A percentile compares a stretch with the other conserved stretches of the same genome.
Evolutionary conservation across 2,113 vertebrate species (phyloP).

Genomic region (Chlamydotis undulata): DNA sequence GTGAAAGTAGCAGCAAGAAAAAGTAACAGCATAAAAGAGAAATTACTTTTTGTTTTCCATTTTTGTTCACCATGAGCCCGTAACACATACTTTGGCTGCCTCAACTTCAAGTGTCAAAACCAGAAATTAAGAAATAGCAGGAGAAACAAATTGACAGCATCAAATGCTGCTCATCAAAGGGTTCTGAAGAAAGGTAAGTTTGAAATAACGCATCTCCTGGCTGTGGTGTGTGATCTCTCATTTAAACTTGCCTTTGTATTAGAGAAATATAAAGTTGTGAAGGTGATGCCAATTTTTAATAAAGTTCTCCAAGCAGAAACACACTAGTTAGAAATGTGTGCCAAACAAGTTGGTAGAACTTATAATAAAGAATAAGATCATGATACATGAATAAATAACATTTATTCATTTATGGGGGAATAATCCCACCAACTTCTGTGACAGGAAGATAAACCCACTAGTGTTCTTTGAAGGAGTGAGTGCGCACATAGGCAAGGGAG

Average conservation of each 20-base stretch:
- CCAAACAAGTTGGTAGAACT: not conserved
- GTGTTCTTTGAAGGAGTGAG: not conserved
- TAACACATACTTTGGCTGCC: not conserved
- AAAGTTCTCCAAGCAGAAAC: not conserved
- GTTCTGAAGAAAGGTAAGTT: not conserved
- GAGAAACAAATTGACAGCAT: not conserved
- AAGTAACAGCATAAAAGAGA: rapidly evolving
- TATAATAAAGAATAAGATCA: not conserved
- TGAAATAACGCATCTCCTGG: not conserved
- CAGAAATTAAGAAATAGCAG: not conserved
- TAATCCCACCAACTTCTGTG: not conserved
- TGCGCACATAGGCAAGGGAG: not conserved
- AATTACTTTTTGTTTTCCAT: not conserved
- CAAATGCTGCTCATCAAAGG: not conserved
- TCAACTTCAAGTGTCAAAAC: not conserved
- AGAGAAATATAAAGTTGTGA: not conserved
- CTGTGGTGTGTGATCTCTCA: not conserved
- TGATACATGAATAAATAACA: not conserved
- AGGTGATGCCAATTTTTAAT: not conserved
- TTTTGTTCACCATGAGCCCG: not conserved
- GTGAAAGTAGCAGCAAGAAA: not conserved
- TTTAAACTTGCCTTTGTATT: not conserved
- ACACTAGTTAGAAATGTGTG: not conserved
- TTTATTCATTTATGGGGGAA: not conserved
- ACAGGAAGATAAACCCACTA: not conserved